Conservation (phyloP, 2,797 vertebrate genomes). For the Champsocephalus gunnari region DNA sequence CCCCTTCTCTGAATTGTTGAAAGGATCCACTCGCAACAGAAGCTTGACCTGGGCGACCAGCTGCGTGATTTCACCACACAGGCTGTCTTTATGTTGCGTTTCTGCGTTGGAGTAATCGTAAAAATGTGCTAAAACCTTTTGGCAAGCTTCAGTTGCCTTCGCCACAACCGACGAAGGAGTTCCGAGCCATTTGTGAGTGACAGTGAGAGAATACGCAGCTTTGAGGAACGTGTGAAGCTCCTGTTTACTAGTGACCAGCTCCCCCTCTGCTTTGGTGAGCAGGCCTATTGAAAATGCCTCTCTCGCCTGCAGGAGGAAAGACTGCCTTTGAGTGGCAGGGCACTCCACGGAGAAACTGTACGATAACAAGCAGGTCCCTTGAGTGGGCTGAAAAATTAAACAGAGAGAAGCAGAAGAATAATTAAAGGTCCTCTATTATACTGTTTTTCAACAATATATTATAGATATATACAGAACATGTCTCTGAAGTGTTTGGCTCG, state of each 20-base stretch:
- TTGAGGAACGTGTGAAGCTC: constrained; percentile 94
- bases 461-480: no score
- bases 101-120: constrained; percentile 78
- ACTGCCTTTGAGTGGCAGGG: constrained; percentile 66
- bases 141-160: constrained; percentile 76
- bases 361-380: constrained; percentile 90
- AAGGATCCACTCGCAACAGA: constrained; percentile 79
- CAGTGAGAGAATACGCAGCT: constrained; percentile 89
- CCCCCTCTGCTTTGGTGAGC: constrained; percentile 83
- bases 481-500: no score
- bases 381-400: constrained; percentile 83
- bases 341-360: constrained; percentile 89
- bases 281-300: constrained; percentile 92
- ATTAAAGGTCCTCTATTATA: not conserved
- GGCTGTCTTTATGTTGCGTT: constrained; percentile 74
- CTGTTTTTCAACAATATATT: no score
- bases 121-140: constrained; percentile 84
- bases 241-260: constrained; percentile 88
- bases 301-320: constrained; percentile 85
- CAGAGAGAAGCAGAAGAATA: not conserved
- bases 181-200: constrained; percentile 83
- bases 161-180: constrained; percentile 43
- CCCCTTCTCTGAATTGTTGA: constrained; percentile 82
- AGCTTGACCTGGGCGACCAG: constrained; percentile 80
- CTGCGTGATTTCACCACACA: constrained; percentile 87